Base-by-base conservation (phyloP, 2,113 vertebrate species). In the Pandion haliaetus region DNA sequence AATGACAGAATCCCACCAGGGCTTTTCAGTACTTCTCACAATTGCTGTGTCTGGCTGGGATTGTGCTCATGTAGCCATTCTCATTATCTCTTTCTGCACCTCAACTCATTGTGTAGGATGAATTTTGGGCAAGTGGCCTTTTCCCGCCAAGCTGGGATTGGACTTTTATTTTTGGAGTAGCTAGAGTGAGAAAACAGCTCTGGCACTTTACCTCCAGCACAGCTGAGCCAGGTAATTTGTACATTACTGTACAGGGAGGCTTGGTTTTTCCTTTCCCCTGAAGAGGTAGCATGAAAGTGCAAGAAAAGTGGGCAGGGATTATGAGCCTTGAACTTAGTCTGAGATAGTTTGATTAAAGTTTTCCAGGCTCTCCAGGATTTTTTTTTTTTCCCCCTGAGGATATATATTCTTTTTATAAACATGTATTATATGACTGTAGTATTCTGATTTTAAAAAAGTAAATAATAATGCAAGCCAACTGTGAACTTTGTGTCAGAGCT, bases 31-130 rank as follows among this genome's bases (percentile, higher is more conserved):
- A 5, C 6, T 79, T 21, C 10, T 45, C 0, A 0, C 7, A 55
- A 0, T 9, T 58, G 38, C 32, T 55, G 12, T 50, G 21, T 63
- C 38, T 72, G 72, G 4, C 14, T 77, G 6, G 7, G 40, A 8
- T 44, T 61, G 8, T 71, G 31, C 14, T 83, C 11, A 8, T 0
- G 0, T 6, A 32, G 45, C 11, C 5, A 1, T 81, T 84, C 59
- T 72, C 29, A 16, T 20, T 21, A 28, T 21, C 29, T n/a, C 29
- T 63, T 67, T 45, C 58, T 77, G 40, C 69, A 17, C 15, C 6
- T 28, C 3, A 50, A 10, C 49, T 73, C 54, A 19, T 47, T 29
- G 25, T 61, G n/a, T 44, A n/a, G 69, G 58, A 18, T 50, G 38
- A 87, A 63, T 73, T 92, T 63, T 14, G 23, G 29, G 29, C n/a